phyloP scores from a whole-genome alignment of 1,140 invertebrate genomes.

The Listronotus bonariensis region DNA sequence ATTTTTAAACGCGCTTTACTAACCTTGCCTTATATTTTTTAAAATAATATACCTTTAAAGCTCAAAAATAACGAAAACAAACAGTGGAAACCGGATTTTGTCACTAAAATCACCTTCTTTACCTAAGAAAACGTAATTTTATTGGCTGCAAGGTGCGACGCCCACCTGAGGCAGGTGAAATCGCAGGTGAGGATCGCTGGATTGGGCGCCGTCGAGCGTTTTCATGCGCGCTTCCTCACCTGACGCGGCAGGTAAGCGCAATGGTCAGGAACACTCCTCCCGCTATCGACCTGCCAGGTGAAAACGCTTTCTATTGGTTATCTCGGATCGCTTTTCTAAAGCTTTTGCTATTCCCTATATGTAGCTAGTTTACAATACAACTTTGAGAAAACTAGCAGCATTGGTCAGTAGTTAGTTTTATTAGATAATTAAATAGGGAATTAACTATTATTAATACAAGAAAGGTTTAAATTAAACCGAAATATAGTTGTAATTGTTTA shows the following conservation, averaged over 20 bases:
- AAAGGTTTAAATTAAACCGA: no score
- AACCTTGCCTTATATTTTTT: no score
- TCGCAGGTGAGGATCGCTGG: constrained; percentile 38
- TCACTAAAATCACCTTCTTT: constrained; percentile 4
- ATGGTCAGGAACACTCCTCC: constrained; percentile 44
- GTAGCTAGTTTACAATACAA: no score
- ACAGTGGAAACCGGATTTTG: constrained; percentile 3
- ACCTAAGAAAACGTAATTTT: constrained; percentile 24
- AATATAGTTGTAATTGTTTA: no score
- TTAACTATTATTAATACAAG: no score
- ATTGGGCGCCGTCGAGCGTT: constrained; percentile 40
- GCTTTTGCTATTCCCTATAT: not conserved
- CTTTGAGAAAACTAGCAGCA: no score
- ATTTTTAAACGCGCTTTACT: no score
- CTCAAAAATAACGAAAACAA: no score
- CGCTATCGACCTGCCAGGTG: constrained; percentile 47
- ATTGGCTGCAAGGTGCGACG: constrained; percentile 42
- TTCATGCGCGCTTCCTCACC: constrained; percentile 46
- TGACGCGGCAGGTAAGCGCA: constrained; percentile 46
- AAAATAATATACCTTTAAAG: no score
- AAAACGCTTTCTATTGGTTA: constrained; percentile 40
- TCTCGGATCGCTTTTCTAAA: constrained; percentile 10
- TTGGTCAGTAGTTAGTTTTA: no score
- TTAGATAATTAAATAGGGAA: no score
- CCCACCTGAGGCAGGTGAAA: constrained; percentile 47